phyloP scores from a whole-genome alignment of 2,797 vertebrate species.

The Darevskia nairensis region DNA sequence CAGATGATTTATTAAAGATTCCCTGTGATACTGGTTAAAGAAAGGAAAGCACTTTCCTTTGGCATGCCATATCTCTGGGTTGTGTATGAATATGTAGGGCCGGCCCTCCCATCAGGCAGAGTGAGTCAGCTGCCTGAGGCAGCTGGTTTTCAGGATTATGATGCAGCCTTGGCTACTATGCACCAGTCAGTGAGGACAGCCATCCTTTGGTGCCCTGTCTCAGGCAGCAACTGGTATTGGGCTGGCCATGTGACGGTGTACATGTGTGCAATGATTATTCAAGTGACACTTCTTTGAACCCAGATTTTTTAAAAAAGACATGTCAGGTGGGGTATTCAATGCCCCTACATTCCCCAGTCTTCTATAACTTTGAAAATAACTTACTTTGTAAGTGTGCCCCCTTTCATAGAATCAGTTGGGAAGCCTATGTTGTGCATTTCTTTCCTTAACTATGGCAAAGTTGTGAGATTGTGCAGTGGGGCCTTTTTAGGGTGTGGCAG shows the following conservation, averaged over 20 bases:
- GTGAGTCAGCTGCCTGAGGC: not conserved
- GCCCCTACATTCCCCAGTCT: not conserved
- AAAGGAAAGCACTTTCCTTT: not conserved
- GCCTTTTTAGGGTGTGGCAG: not conserved
- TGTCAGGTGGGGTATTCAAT: not conserved
- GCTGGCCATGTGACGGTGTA: no score
- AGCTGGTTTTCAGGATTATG: not conserved
- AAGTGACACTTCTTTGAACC: not conserved
- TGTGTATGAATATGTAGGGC: not conserved
- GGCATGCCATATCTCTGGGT: not conserved
- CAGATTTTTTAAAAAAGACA: not conserved
- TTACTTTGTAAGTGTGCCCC: not conserved
- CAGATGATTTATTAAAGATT: slow-evolving; percentile 56
- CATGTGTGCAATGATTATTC: no score
- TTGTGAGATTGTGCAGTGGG: not conserved
- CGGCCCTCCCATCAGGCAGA: not conserved
- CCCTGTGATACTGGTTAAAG: not conserved
- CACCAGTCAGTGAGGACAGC: no score
- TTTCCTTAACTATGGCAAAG: not conserved
- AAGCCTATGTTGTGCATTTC: not conserved
- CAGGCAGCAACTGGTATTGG: no score
- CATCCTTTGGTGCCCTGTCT: no score
- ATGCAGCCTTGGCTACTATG: no score
- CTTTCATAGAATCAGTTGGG: not conserved
- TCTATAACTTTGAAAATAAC: not conserved